Conservation (phyloP, 2,888 invertebrate genomes). For the Andrena marginata region DNA sequence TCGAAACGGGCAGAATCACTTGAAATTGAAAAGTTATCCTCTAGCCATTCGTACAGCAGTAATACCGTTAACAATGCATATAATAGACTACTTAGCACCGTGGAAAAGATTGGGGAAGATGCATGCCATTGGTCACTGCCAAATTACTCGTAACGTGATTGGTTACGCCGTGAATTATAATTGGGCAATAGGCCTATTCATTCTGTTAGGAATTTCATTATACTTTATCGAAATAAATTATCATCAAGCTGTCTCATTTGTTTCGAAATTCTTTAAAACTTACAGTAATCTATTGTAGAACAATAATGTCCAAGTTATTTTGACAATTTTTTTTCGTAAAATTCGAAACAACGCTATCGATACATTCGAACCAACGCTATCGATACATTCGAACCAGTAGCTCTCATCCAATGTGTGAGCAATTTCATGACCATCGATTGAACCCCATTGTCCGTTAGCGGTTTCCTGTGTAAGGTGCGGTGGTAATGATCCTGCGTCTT, state of each 20-base stretch:
- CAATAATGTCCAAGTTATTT: background rate
- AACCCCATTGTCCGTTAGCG: background rate
- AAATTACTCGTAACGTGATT: slow-evolving; percentile 23
- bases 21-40: slow-evolving; percentile 10
- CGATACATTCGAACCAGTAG: background rate
- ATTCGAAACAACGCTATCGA: background rate
- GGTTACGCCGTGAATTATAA: slow-evolving; percentile 11
- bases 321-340: background rate
- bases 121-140: slow-evolving; percentile 19
- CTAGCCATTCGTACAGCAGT: background rate
- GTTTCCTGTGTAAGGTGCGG: slow-evolving; percentile 49
- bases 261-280: background rate
- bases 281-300: background rate
- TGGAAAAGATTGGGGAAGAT: background rate
- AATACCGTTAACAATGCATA: background rate
- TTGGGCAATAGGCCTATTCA: background rate
- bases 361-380: background rate
- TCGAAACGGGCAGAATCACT: background rate
- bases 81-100: slow-evolving; percentile 27
- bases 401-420: background rate
- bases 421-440: slow-evolving; percentile 3
- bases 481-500: slow-evolving; percentile 20
- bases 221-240: background rate
- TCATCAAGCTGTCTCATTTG: background rate
- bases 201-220: background rate